Evolutionary conservation across 2,888 invertebrate species (phyloP).

Genomic region (Amphipoea oculea): DNA sequence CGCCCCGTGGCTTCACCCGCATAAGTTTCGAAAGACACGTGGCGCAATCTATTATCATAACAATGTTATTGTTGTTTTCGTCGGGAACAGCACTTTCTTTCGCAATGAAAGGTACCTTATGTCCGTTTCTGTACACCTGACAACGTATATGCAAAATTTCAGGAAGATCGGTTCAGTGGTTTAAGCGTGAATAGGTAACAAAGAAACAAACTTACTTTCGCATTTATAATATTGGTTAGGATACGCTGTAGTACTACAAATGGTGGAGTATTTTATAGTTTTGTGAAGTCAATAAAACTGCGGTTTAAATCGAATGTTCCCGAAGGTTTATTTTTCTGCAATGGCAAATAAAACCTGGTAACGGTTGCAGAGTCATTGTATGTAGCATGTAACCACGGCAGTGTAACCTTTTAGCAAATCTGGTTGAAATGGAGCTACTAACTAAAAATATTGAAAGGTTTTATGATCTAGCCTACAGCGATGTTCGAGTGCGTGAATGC

Average conservation of each 20-base stretch:
- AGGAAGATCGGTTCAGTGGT: no score
- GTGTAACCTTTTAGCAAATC: slow-evolving; percentile 28
- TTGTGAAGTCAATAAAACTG: slow-evolving; percentile 39
- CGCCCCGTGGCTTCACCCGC: no score
- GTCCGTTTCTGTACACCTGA: no score
- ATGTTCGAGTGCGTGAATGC: background rate
- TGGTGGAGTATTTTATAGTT: slow-evolving; percentile 37
- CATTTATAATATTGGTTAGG: no score
- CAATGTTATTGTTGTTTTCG: no score
- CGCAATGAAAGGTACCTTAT: no score
- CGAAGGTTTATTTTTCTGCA: slow-evolving; percentile 55
- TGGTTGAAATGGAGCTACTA: slow-evolving; percentile 19
- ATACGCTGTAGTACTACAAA: slow-evolving; percentile 18
- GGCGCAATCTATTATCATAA: no score
- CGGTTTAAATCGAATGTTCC: slow-evolving; percentile 46
- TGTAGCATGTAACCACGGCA: slow-evolving; percentile 27
- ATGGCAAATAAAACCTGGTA: slow-evolving; percentile 39
- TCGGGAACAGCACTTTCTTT: no score
- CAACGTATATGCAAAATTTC: no score
- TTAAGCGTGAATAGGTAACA: no score
- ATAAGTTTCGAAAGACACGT: no score
- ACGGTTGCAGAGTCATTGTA: slow-evolving; percentile 35
- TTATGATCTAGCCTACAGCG: background rate
- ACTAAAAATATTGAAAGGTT: slow-evolving; percentile 25
- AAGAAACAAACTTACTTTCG: no score